Conservation (phyloP, 2,113 vertebrate genomes). For the Tyto alba region DNA sequence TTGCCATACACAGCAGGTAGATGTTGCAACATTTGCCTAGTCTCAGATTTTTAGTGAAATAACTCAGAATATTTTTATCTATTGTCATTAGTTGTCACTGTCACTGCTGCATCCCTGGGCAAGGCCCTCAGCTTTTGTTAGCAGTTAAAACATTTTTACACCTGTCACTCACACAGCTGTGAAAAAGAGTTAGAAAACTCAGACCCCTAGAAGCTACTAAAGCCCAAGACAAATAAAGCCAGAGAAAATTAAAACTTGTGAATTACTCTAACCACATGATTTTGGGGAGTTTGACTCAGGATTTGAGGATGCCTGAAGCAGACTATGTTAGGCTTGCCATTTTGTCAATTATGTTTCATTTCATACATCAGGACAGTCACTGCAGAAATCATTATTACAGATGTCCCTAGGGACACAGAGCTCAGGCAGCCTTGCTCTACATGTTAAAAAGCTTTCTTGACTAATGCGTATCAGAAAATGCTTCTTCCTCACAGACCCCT, state of each 20-base stretch:
- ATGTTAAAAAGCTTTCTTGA: neutral
- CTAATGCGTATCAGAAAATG: neutral
- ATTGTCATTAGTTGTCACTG: neutral
- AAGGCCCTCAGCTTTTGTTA: neutral
- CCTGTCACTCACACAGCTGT: rapidly evolving
- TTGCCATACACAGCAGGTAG: neutral
- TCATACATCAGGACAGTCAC: neutral
- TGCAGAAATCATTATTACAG: neutral
- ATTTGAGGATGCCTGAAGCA: neutral
- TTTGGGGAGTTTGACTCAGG: neutral
- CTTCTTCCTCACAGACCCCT: neutral
- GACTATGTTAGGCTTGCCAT: neutral
- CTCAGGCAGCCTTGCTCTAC: neutral
- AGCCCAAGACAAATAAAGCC: neutral
- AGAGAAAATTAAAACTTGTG: neutral
- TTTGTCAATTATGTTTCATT: neutral
- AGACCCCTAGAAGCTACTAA: neutral
- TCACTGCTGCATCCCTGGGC: too few species aligned
- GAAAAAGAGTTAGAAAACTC: neutral
- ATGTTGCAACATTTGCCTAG: neutral
- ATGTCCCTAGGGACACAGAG: neutral
- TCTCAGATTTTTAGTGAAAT: neutral
- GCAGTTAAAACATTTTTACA: neutral
- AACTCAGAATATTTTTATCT: neutral
- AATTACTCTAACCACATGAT: neutral